Conservation (phyloP, 2,113 vertebrate genomes). For the Mustelus asterias region DNA sequence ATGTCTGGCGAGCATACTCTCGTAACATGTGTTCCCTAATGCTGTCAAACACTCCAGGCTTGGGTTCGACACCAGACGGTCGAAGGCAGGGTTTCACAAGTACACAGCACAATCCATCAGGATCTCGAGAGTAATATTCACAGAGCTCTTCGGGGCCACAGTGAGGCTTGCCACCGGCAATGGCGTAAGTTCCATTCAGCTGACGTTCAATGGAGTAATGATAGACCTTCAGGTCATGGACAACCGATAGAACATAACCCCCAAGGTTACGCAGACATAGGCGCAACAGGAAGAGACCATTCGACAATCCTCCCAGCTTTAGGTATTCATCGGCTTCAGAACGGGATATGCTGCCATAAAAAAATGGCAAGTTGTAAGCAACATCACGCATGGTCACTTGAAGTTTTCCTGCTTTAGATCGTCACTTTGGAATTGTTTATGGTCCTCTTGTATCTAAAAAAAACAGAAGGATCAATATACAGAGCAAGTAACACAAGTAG, state of each 20-base stretch:
- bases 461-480: not conserved
- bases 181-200: conserved; percentile 84
- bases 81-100: conserved; percentile 85
- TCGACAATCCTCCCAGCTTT: conserved; percentile 82
- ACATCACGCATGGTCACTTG: conserved; percentile 70
- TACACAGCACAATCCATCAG: conserved; percentile 77
- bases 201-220: conserved; percentile 90
- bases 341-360: conserved; percentile 88
- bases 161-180: conserved; percentile 77
- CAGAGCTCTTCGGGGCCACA: conserved; percentile 89
- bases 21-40: conserved; percentile 86
- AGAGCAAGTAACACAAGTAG: not conserved
- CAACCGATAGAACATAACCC: conserved; percentile 85
- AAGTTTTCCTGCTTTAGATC: not conserved
- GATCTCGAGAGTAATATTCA: conserved; percentile 83
- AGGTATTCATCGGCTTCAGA: conserved; percentile 80
- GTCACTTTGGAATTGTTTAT: not conserved
- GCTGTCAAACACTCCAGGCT: conserved; percentile 73
- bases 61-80: conserved; percentile 57
- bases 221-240: conserved; percentile 73
- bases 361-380: conserved; percentile 84
- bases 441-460: not conserved
- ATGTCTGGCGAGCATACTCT: conserved; percentile 83
- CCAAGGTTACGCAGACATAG: conserved; percentile 89
- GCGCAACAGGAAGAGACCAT: conserved; percentile 85